Conservation (phyloP, 2,888 invertebrate species). For the Lithophane ornitopus region DNA sequence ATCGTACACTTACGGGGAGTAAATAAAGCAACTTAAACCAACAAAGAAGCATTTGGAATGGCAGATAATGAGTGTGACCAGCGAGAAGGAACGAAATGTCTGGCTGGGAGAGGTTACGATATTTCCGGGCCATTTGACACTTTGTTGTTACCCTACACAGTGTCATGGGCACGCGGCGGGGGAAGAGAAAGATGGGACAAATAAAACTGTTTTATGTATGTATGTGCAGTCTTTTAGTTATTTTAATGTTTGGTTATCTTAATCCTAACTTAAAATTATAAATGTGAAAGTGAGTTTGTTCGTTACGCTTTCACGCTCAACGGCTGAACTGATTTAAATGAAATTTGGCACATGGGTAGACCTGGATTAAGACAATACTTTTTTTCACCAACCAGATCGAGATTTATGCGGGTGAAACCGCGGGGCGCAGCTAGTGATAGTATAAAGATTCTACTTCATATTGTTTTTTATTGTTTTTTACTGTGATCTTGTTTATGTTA, state of each 20-base stretch:
- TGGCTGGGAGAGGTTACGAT: constrained; percentile 85
- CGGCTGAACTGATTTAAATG: too few relatives aligned
- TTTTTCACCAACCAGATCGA: too few relatives aligned
- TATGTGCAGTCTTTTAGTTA: constrained; percentile 28
- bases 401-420: too few relatives aligned
- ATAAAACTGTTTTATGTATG: constrained; percentile 61
- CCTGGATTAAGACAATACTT: too few relatives aligned
- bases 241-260: constrained; percentile 28
- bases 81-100: constrained; percentile 87
- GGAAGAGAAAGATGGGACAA: constrained; percentile 69
- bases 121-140: constrained; percentile 88
- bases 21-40: constrained; percentile 88
- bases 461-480: too few relatives aligned
- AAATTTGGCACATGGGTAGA: too few relatives aligned
- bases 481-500: too few relatives aligned
- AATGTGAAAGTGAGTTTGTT: too few relatives aligned
- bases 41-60: constrained; percentile 85
- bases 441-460: neutral
- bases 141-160: constrained; percentile 87
- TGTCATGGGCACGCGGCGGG: constrained; percentile 80
- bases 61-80: constrained; percentile 88
- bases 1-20: constrained; percentile 68
- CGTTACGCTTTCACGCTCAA: too few relatives aligned
- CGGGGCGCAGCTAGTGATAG: neutral
- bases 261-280: too few relatives aligned